phyloP scores from a whole-genome alignment of 2,113 vertebrate genomes.

The Struthio camelus region DNA sequence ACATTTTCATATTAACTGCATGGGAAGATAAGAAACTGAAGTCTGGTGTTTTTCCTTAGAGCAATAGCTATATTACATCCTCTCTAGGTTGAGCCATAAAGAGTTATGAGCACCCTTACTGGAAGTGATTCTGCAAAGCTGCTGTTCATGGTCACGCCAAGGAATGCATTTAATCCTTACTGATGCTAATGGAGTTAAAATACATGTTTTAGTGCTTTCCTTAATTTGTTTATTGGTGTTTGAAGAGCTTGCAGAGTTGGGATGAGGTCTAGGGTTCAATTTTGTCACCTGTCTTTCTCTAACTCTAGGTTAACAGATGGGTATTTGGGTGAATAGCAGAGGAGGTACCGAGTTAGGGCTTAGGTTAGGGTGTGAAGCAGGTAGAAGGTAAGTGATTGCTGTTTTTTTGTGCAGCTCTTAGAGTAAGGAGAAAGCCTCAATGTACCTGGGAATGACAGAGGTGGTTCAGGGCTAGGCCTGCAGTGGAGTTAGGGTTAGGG shows the following conservation, averaged over 20 bases:
- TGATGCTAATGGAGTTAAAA: neutral
- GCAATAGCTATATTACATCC: neutral
- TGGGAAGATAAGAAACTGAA: neutral
- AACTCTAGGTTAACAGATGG: neutral
- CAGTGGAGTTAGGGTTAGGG: no score
- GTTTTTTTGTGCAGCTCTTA: neutral
- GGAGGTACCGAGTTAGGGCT: neutral
- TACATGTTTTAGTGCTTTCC: neutral
- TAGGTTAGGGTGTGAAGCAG: neutral
- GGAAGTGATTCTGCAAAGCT: neutral
- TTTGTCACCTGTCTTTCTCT: neutral
- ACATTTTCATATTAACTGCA: neutral
- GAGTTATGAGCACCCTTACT: neutral
- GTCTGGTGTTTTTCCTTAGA: neutral
- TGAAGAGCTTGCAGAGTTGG: neutral
- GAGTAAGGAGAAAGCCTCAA: neutral
- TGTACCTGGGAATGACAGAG: neutral
- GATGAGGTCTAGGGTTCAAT: neutral
- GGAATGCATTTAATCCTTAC: neutral
- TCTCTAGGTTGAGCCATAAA: neutral
- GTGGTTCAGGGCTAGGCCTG: neutral
- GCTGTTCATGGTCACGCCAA: neutral
- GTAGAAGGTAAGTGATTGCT: neutral
- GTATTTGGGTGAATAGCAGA: neutral
- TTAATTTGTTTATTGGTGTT: neutral